Base-by-base conservation (phyloP, 2,888 invertebrate species). In the Cantharis rufa region DNA sequence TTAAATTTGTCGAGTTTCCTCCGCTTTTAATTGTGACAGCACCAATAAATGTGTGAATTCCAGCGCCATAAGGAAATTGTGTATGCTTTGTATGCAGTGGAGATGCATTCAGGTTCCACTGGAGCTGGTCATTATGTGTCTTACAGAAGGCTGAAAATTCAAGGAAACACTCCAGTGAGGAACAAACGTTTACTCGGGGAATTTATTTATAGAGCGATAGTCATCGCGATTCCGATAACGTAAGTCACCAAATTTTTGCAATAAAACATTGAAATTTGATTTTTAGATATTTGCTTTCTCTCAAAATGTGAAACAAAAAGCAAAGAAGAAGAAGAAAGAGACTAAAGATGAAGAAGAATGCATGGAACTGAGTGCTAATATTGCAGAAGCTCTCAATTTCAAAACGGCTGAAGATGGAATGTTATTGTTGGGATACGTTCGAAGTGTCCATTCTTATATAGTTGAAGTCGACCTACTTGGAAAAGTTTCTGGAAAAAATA, bases 401-500 rank as follows among this genome's bases (percentile, higher is more conserved):
- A 21, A 66, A 10, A 66, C 64, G 2, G 15, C 24, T 4, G 92
- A 92, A 85, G 90, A 93, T 87, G 95, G 94, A 28, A 92, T 94
- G 89, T 84, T 92, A 16, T 84, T 96, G 10, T 88, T 95, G 81
- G 94, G 93, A 0, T 89, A 93, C 83, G 90, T 96, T 9, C 90
- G 90, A 66, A 88, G 90, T 70, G 89, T 93, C 0, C 89, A 90
- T n/a, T 91, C 93, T 73, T 92, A 93, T 15, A 90, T 91, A 79
- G 80, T 96, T 5, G 87, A 90, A 15, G 87, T 96, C 0, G 91
- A 93, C 15, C 84, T 97, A 71, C 96, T 96, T 0, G 94, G 95
- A 61, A 89, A 92, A 28, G 88, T 93, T 82, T 88, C 88, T n/a
- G 96, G 94, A 0, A 89, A 88, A 13, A 91, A 95, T 5, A 90